Base-by-base conservation (phyloP, 2,797 vertebrate species). In the Rousettus madagascariensis region DNA sequence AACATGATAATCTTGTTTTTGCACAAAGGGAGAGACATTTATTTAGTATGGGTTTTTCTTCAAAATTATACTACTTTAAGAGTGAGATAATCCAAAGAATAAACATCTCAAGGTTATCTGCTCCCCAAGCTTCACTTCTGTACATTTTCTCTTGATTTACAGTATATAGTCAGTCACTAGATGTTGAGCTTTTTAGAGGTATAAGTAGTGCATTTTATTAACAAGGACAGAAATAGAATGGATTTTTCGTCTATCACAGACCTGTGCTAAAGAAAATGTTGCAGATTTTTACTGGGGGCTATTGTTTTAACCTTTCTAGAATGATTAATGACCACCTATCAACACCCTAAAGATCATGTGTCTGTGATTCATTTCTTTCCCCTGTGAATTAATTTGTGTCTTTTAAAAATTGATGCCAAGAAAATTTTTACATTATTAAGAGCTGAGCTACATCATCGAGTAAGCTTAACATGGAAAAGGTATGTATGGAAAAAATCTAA, bases 241-340 rank as follows among this genome's bases (percentile, higher is more conserved):
- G 68, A 71, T 85, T 96, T 98, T 97, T 96, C 90, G 85, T 95
- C 75, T 95, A 77, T 97, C 83, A 90, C 20, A 78, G 93, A 94
- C 79, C 49, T 51, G 78, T 66, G 68, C 92, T 95, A 95, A 77
- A 97, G 55, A 78, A 97, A 97, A 96, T 9, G 7, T 96, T 75
- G 36, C 38, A 91, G 36, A 6, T 69, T 97, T 96, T 77, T 94
- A 91, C 82, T 84, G 59, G 80, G 69, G 69, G 36, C 49, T 93
- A 30, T 83, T 12, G 15, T 84, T 92, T 93, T 96, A 90, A 92
- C 75, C 86, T 94, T 94, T 33, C 38, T n/a, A 77, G 13, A 36
- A 94, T 95, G 96, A 97, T 97, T 57, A 95, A 98, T 96, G 97
- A 84, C 68, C n/a, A 87, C 36, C 51, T 93, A 0, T 61, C 63